Percentiles rank a stretch among this genome's conserved stretches.
Evolutionary conservation across 2,113 vertebrate species (phyloP).

Genomic region (Oreochromis spilurus): DNA sequence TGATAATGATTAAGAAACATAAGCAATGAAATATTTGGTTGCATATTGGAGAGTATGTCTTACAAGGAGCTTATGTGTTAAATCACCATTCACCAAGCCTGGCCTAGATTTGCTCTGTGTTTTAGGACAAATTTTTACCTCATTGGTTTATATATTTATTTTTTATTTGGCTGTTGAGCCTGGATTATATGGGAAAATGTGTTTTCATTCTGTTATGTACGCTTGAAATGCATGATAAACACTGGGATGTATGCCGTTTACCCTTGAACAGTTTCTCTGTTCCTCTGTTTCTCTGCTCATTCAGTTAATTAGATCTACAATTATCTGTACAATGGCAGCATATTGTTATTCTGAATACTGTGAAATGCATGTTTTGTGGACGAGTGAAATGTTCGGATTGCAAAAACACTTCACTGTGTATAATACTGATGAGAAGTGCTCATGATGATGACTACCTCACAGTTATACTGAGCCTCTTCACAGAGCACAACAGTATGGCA

Average conservation of each 20-base stretch:
- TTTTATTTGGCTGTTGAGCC: neutral
- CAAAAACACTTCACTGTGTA: neutral
- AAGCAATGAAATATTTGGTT: conserved; percentile 48
- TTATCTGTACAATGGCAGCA: neutral
- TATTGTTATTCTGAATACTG: neutral
- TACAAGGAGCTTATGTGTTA: conserved; percentile 59
- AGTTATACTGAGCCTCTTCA: neutral
- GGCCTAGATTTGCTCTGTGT: conserved; percentile 50
- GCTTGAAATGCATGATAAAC: neutral
- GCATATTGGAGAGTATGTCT: conserved; percentile 52
- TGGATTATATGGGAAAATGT: conserved; percentile 25
- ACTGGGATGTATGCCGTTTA: neutral
- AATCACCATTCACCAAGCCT: conserved; percentile 47
- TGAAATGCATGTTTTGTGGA: neutral
- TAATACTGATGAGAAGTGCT: neutral
- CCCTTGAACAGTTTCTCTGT: neutral
- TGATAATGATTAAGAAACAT: conserved; percentile 52
- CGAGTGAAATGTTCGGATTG: neutral
- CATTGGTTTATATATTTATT: conserved; percentile 3
- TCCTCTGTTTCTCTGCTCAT: neutral
- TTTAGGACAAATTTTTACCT: neutral
- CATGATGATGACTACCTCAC: neutral
- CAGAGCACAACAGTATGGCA: neutral
- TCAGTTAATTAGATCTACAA: neutral
- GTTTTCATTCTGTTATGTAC: conserved; percentile 1